Base-by-base conservation (phyloP, 2,113 vertebrate species). In the Hydropotes inermis region DNA sequence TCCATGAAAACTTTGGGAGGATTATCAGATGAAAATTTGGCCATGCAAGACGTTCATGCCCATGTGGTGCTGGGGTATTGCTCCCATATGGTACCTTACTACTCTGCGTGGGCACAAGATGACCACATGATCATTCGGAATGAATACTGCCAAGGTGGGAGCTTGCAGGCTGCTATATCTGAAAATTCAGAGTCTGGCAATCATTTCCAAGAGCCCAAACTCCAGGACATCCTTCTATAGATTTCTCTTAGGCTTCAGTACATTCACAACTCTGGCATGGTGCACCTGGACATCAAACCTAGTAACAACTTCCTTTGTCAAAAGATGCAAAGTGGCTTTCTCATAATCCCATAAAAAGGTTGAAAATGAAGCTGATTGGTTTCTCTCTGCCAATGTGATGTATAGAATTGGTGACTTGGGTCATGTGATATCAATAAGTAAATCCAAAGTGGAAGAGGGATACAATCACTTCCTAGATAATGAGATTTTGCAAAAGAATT, bases 401-500 rank as follows among this genome's bases (percentile, higher is more conserved):
- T 99, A 99, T 97, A 99, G 99, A 99, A 99, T 99, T 39, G 99
- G 99, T 99, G 99, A 99, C 98, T 99, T 99, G 95, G 99, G 99
- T 91, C 99, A 99, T 83, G 99, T 99, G 92, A 99, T 99, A 0
- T 99, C 99, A 28, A 98, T 98, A 92, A 98, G 93, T 81, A 99
- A 98, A 70, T 99, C 99, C 43, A 99, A 99, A 94, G 99, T 99
- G 50, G 99, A 99, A 94, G 99, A 99, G 98, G 99, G 99, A 95
- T 99, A 99, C 97, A 99, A 99, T 74, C 99, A 99, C 2, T 99
- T 99, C 95, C 98, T 99, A 98, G 99, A 99, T 90, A 99, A 98
- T 15, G 99, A 99, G 98, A 89, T 99, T 94, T 98, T 99, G 74
- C 99, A 99, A 97, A 99, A 99, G 99, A 99, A 99, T 98, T 99